Percentiles rank a stretch among this genome's conserved stretches.
Conservation (phyloP, 1,140 invertebrate genomes). For the Ceratina japonica region DNA sequence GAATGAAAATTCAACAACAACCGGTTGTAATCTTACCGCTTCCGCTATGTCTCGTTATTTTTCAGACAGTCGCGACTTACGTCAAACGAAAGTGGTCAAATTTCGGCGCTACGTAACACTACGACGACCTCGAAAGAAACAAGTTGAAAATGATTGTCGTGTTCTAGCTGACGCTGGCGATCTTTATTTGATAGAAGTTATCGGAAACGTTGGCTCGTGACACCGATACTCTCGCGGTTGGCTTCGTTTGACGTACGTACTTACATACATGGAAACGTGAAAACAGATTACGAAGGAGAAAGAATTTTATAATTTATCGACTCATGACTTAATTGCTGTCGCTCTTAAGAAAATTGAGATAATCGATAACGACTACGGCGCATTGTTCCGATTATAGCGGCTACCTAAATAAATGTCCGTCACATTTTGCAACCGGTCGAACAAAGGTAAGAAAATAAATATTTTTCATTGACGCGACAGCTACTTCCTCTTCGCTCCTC, state of each 20-base stretch:
- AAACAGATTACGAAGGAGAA: not conserved
- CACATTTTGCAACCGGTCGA: no score
- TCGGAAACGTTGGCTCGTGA: not conserved
- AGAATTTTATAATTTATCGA: conserved; percentile 10
- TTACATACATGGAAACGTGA: not conserved
- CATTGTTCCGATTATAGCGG: not conserved
- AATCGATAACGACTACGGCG: not conserved
- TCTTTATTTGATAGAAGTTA: conserved; percentile 1
- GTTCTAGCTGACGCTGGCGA: not conserved
- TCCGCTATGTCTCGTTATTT: no score
- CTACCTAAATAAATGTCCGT: no score
- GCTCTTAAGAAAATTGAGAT: not conserved
- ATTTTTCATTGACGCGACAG: no score
- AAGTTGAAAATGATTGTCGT: not conserved
- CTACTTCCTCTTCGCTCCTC: no score
- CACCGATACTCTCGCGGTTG: not conserved
- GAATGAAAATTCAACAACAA: not conserved
- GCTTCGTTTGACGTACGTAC: not conserved
- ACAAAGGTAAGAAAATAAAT: no score
- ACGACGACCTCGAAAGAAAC: no score
- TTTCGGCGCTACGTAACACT: no score
- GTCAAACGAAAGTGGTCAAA: no score
- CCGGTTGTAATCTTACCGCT: not conserved
- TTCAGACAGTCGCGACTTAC: not conserved
- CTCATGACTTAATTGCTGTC: not conserved